These are phyloP conservation scores for Anhinga anhinga DNA, from an alignment of 2,113 vertebrate genomes.

Conservation along the genomic window DNA sequence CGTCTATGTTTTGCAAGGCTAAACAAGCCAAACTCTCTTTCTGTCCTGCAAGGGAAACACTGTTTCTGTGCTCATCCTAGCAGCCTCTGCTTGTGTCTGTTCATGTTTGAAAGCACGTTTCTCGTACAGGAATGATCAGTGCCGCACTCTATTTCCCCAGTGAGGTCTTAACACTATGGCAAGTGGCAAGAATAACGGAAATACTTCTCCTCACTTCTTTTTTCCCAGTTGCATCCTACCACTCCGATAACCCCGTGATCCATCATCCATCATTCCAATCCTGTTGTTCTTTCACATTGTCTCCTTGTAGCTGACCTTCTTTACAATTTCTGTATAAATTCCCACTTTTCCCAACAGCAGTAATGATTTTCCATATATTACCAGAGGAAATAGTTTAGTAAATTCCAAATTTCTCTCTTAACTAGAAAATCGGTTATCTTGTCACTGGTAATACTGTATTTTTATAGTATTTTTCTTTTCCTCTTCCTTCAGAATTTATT, in stretches of 20 bases:
- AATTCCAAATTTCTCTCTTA: not conserved
- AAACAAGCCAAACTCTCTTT: conserved; percentile 27
- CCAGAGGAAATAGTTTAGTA: not conserved
- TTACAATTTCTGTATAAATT: not conserved
- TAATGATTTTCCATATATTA: not conserved
- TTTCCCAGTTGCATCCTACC: not conserved
- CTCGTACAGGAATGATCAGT: not conserved
- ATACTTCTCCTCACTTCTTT: not conserved
- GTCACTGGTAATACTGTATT: not conserved
- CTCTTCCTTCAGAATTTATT: not conserved
- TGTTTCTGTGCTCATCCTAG: not conserved
- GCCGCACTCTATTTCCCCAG: not conserved
- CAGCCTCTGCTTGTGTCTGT: not conserved
- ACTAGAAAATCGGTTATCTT: not conserved
- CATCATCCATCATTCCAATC: too few relatives aligned
- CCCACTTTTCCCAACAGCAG: not conserved
- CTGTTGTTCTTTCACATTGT: not conserved
- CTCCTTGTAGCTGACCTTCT: not conserved
- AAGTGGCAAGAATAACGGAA: not conserved
- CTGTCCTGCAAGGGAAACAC: not conserved
- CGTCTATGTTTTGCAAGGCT: not conserved
- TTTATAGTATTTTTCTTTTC: not conserved
- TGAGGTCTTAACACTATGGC: not conserved
- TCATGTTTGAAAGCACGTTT: not conserved
- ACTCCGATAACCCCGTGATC: not conserved